phyloP scores from a whole-genome alignment of 2,113 vertebrate genomes.

The Ardeotis arabs region DNA sequence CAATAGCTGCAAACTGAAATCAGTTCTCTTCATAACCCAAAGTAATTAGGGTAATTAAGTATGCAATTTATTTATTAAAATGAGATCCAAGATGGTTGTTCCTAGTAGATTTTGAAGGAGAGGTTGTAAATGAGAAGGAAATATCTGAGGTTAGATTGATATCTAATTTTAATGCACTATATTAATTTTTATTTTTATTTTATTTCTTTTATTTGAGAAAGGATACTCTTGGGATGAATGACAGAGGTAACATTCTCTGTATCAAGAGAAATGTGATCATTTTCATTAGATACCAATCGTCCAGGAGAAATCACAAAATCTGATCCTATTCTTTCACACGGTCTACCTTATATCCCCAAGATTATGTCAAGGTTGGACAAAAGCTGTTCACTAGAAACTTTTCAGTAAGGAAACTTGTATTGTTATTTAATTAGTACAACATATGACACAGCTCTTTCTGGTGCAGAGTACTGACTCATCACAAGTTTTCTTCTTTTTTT shows the following conservation, averaged over 20 bases:
- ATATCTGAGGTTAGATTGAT: neutral
- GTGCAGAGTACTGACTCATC: neutral
- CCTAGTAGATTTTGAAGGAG: neutral
- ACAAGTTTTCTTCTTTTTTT: neutral
- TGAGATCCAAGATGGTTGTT: neutral
- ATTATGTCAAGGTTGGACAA: neutral
- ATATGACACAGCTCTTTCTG: neutral
- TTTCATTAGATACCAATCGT: neutral
- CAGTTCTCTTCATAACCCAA: neutral
- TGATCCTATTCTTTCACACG: neutral
- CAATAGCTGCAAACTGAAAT: neutral
- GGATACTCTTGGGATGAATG: neutral
- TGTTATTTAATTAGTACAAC: neutral
- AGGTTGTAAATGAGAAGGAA: neutral
- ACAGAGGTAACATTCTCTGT: neutral
- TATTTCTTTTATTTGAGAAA: neutral
- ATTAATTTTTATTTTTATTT: neutral
- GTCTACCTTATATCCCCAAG: neutral
- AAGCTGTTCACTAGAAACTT: neutral
- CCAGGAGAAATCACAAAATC: neutral
- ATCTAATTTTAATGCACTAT: neutral
- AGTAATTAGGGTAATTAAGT: conserved; percentile 5
- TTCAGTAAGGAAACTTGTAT: neutral
- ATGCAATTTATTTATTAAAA: conserved; percentile 1
- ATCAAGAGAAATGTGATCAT: neutral